Evolutionary conservation across 1,140 invertebrate genomes (phyloP).

Genomic region (Drosophila bocki): DNA sequence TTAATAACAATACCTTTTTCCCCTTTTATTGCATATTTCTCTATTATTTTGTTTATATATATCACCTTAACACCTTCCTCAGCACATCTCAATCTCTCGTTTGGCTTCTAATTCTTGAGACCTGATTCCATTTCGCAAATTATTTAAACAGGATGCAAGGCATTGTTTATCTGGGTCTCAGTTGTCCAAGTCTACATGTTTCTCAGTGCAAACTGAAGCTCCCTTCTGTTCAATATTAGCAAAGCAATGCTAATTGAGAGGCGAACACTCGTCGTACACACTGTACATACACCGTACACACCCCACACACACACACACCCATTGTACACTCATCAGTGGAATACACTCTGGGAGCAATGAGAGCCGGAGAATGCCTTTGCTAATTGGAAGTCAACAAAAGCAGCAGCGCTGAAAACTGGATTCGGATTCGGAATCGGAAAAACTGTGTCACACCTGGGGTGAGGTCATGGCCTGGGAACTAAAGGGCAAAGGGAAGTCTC

Average conservation of each 20-base stretch:
- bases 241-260: constrained; percentile 46
- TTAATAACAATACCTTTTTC: neutral
- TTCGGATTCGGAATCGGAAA: constrained; percentile 9
- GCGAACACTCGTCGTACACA: constrained; percentile 18
- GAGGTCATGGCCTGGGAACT: constrained; percentile 31
- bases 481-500: constrained; percentile 2
- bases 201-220: neutral
- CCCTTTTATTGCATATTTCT: neutral
- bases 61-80: neutral
- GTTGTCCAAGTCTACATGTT: constrained; percentile 4
- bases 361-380: constrained; percentile 29
- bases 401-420: constrained; percentile 28
- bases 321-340: constrained; percentile 11
- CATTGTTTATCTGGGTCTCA: constrained; percentile 22
- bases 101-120: constrained; percentile 13
- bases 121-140: constrained; percentile 6
- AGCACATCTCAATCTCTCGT: neutral
- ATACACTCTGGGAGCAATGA: neutral
- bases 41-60: no score
- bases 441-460: constrained; percentile 46
- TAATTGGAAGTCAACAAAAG: constrained; percentile 47
- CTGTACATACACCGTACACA: neutral
- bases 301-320: constrained; percentile 3
- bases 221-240: constrained; percentile 38
- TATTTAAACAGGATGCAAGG: constrained; percentile 25